Percentiles rank a stretch among this genome's conserved stretches.
phyloP scores from a whole-genome alignment of 2,113 vertebrate species.

The Stigmatopora argus region DNA sequence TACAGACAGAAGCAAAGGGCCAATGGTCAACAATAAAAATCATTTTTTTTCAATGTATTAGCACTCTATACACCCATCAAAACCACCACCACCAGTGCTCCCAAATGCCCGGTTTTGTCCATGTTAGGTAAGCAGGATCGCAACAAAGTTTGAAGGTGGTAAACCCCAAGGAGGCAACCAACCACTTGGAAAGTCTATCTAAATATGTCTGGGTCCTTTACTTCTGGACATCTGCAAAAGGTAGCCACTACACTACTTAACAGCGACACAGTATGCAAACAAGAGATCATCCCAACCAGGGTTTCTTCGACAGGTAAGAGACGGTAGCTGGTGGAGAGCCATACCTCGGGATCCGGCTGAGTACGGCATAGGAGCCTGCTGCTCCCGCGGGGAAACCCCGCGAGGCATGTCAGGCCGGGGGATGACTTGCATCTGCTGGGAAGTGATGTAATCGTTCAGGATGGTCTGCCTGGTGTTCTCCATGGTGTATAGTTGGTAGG shows the following conservation, averaged over 20 bases:
- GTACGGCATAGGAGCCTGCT: slow-evolving; percentile 81
- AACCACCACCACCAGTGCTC: slow-evolving; percentile 41
- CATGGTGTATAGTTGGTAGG: slow-evolving; percentile 97
- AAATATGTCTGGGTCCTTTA: slow-evolving; percentile 72
- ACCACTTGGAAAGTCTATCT: slow-evolving; percentile 46
- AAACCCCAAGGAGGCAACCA: slow-evolving; percentile 51
- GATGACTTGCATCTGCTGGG: slow-evolving; percentile 97
- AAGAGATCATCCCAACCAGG: slow-evolving; percentile 28
- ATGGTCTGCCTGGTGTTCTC: slow-evolving; percentile 98
- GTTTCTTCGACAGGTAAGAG: slow-evolving; percentile 23
- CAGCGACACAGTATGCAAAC: slow-evolving; percentile 51
- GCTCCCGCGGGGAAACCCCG: slow-evolving; percentile 88
- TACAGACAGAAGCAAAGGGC: slow-evolving; percentile 77
- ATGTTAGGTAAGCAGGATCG: slow-evolving; percentile 45
- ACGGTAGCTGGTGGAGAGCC: slow-evolving; percentile 32
- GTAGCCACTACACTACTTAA: slow-evolving; percentile 67
- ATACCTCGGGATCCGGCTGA: slow-evolving; percentile 81
- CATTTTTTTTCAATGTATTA: slow-evolving; percentile 52
- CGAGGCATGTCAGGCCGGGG: slow-evolving; percentile 83
- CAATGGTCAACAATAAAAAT: slow-evolving; percentile 72
- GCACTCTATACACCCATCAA: slow-evolving; percentile 51
- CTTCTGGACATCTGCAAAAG: slow-evolving; percentile 80
- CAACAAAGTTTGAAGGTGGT: slow-evolving; percentile 50
- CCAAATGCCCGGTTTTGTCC: slow-evolving; percentile 51
- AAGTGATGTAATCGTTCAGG: slow-evolving; percentile 98